Conservation (phyloP, 1,140 invertebrate genomes). For the Nasonia giraulti region DNA sequence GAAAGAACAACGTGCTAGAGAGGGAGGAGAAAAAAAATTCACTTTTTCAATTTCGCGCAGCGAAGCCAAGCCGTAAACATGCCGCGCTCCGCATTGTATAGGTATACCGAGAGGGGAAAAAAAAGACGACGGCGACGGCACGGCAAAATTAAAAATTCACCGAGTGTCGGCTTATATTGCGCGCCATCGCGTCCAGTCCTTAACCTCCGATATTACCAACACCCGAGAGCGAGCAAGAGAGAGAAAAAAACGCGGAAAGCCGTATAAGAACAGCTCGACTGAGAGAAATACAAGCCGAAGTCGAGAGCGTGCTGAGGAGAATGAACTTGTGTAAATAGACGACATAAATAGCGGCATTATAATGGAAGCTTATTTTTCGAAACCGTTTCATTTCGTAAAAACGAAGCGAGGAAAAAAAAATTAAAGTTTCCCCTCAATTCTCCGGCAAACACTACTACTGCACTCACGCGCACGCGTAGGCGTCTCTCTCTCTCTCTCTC, state of each 20-base stretch:
- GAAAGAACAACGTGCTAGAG: not conserved
- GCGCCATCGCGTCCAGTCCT: constrained; percentile 8
- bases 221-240: not conserved
- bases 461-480: no score
- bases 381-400: not conserved
- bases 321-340: not conserved
- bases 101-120: not conserved
- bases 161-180: constrained; percentile 22
- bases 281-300: not conserved
- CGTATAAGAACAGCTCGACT: not conserved
- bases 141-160: constrained; percentile 47
- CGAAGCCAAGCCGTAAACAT: constrained; percentile 17
- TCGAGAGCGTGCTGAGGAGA: not conserved
- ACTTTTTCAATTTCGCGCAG: constrained; percentile 36
- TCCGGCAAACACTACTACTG: not conserved
- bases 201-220: constrained; percentile 19
- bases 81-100: not conserved
- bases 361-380: constrained; percentile 1
- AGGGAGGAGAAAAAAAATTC: not conserved
- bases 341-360: not conserved
- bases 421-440: not conserved
- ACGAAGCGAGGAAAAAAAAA: not conserved
- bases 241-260: not conserved
- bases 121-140: not conserved
- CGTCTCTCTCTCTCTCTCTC: no score